These are phyloP conservation scores for Myotis davidii DNA, from an alignment of 2,113 vertebrate species.

Conservation along the genomic window DNA sequence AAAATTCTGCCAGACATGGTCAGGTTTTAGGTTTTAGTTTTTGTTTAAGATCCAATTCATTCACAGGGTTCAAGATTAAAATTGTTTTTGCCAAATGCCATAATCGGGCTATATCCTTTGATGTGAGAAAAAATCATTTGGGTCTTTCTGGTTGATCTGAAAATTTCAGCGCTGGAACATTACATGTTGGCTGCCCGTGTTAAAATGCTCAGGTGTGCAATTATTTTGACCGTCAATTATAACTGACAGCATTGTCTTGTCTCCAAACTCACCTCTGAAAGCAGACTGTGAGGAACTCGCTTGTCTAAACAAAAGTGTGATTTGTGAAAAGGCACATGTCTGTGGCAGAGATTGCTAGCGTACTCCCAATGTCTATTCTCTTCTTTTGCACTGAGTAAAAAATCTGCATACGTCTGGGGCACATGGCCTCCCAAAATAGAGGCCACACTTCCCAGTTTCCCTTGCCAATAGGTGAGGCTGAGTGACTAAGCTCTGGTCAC, in stretches of 20 bases:
- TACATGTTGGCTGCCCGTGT: constrained; percentile 18
- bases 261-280: constrained; percentile 62
- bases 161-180: constrained; percentile 52
- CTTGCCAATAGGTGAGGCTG: background rate
- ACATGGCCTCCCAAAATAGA: background rate
- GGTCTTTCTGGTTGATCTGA: constrained; percentile 55
- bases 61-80: constrained; percentile 30
- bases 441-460: background rate
- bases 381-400: background rate
- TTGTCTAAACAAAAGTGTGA: constrained; percentile 69
- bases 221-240: constrained; percentile 66
- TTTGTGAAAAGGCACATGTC: constrained; percentile 67
- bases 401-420: background rate
- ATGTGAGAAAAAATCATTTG: constrained; percentile 26
- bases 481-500: background rate
- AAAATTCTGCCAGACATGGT: background rate
- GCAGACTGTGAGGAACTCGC: constrained; percentile 65
- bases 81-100: constrained; percentile 23
- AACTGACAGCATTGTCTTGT: constrained; percentile 65
- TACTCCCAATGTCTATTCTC: background rate
- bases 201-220: constrained; percentile 69
- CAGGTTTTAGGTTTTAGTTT: background rate
- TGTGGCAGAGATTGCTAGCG: constrained; percentile 34
- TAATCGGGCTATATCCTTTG: constrained; percentile 16
- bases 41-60: constrained; percentile 16